phyloP scores from a whole-genome alignment of 2,113 vertebrate genomes.

The Lipophrys pholis region DNA sequence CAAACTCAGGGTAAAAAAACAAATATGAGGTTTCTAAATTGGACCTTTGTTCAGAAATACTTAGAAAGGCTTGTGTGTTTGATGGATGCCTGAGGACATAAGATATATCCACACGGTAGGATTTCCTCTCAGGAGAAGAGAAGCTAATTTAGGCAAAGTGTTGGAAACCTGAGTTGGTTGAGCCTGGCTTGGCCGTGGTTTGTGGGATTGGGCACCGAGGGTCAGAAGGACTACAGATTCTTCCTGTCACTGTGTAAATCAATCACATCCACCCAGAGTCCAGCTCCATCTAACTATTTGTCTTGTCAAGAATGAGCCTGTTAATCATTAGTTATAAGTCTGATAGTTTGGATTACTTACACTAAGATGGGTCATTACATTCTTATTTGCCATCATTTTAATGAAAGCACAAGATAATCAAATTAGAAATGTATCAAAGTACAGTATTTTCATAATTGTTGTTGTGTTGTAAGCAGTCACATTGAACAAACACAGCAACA shows the following conservation, averaged over 20 bases:
- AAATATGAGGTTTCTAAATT: conserved; percentile 44
- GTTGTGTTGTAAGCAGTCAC: too few species aligned
- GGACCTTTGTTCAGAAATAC: conserved; percentile 48
- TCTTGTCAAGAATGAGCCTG: too few species aligned
- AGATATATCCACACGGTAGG: conserved; percentile 40
- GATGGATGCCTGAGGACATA: conserved; percentile 56
- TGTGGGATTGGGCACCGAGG: conserved; percentile 39
- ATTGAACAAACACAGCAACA: too few species aligned
- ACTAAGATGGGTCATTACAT: too few species aligned
- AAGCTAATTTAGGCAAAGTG: conserved; percentile 69
- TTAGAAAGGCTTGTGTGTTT: conserved; percentile 52
- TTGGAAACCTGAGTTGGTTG: conserved; percentile 65
- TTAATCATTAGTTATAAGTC: too few species aligned
- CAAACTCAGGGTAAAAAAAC: conserved; percentile 42
- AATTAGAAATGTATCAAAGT: too few species aligned
- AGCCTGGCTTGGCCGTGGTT: conserved; percentile 51
- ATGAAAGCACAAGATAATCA: too few species aligned
- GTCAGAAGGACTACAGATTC: conserved; percentile 34
- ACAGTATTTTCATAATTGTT: too few species aligned
- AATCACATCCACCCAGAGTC: conserved; percentile 37
- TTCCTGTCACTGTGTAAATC: conserved; percentile 56
- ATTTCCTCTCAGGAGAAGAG: conserved; percentile 38
- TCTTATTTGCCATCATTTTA: too few species aligned
- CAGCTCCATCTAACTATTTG: conserved; percentile 47
- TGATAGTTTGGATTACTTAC: too few species aligned